Conservation (phyloP, 2,888 invertebrate species). For the Dromius quadrimaculatus region DNA sequence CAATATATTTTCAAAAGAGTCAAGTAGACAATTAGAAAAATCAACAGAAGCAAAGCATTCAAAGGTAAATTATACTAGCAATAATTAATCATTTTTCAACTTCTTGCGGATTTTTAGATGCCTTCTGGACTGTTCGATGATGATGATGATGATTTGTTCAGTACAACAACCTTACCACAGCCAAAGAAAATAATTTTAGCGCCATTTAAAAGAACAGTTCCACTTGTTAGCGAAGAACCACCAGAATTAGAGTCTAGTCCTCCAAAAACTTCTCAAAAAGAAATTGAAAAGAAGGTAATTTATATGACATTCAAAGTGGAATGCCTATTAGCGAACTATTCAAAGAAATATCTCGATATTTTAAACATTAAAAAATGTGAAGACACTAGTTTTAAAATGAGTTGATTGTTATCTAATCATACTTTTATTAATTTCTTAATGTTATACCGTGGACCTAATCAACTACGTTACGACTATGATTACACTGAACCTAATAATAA, state of each 20-base stretch:
- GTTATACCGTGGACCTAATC: too few relatives aligned
- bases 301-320: too few relatives aligned
- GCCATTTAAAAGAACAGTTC: constrained; percentile 57
- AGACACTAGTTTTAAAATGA: too few relatives aligned
- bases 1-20: constrained; percentile 60
- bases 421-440: too few relatives aligned
- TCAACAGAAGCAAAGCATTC: not conserved
- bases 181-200: constrained; percentile 53
- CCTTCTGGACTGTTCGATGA: constrained; percentile 62
- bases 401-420: too few relatives aligned
- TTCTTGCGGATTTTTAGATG: constrained; percentile 56
- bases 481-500: too few relatives aligned
- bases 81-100: constrained; percentile 5
- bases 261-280: not conserved
- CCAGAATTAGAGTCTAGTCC: constrained; percentile 57
- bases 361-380: too few relatives aligned
- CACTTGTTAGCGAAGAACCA: constrained; percentile 61
- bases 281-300: constrained; percentile 47
- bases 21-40: constrained; percentile 7
- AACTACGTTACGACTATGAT: too few relatives aligned
- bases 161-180: constrained; percentile 53
- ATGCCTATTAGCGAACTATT: too few relatives aligned
- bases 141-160: constrained; percentile 61
- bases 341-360: too few relatives aligned
- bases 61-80: not conserved